Base-by-base conservation (phyloP, 2,888 invertebrate species). In the Amorpha juglandis region DNA sequence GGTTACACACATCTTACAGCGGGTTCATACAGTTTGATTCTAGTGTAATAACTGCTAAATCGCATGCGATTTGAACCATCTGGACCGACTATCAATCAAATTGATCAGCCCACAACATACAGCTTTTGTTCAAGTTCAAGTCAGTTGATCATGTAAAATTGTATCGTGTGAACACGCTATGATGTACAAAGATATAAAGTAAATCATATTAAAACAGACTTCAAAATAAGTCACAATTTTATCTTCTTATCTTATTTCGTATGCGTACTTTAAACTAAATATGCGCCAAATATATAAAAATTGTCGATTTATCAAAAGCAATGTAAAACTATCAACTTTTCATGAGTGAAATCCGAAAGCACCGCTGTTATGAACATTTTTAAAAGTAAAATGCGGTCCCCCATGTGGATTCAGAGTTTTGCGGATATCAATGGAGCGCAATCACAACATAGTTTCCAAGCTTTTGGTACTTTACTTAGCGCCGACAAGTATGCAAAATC, bases 391-490 rank as follows among this genome's bases (percentile, higher is more conserved):
- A 58, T 58, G 19, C 12, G 55, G 16, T 58, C 12, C 58, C 58
- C 58, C 58, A 38, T 58, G 58, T 58, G 58, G 58, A 42, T 58
- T 58, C 58, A 6, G 58, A 58, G 58, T 58, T 58, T 19, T 58
- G 58, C 58, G 42, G 38, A 58, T 58, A 58, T 58, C 58, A 58
- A 58, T 58, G 19, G 58, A 58, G 38, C 58, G 58, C 58, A 58
- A 58, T 58, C 58, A 58, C 58, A 58, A 58, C 58, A 58, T 14
- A 58, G 58, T 58, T 58, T 58, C 42, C 42, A 19, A 58, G 38
- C 38, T 42, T 55, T 58, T 42, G 19, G 58, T 42, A 58, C 58
- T 58, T 58, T 58, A 58, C 42, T 58, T 58, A 58, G 58, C 42
- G 19, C 42, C 42, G 42, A 16, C 16, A 35, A 58, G 58, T 58